phyloP scores from a whole-genome alignment of 2,888 invertebrate species.

The Macrosiphum euphorbiae region DNA sequence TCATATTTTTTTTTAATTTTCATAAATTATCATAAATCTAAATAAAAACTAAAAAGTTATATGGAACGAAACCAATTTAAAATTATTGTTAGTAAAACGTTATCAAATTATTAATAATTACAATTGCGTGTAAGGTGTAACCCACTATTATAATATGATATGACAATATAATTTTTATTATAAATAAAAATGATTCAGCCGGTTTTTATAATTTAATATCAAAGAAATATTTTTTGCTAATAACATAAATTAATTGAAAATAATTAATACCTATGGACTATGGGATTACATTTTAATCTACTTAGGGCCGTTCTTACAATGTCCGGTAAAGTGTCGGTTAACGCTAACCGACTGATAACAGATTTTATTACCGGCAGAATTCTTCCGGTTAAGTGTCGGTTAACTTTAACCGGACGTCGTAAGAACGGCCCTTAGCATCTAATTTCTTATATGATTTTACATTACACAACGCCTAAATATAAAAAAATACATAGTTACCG shows the following conservation, averaged over 20 bases:
- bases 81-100: background rate
- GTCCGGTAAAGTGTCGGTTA: too few relatives aligned
- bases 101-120: background rate
- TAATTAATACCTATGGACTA: background rate
- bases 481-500: background rate
- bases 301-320: too few relatives aligned
- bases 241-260: background rate
- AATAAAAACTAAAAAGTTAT: background rate
- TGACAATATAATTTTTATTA: background rate
- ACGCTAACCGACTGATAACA: too few relatives aligned
- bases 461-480: background rate
- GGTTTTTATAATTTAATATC: background rate
- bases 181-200: background rate
- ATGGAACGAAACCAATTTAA: background rate
- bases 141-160: background rate
- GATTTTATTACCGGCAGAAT: too few relatives aligned
- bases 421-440: too few relatives aligned
- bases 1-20: background rate
- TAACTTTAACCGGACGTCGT: too few relatives aligned
- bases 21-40: background rate
- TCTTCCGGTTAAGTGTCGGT: too few relatives aligned
- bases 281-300: background rate
- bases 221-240: background rate
- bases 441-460: background rate
- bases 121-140: background rate